Base-by-base conservation (phyloP, 1,140 invertebrate species). In the Drosophila bocqueti region DNA sequence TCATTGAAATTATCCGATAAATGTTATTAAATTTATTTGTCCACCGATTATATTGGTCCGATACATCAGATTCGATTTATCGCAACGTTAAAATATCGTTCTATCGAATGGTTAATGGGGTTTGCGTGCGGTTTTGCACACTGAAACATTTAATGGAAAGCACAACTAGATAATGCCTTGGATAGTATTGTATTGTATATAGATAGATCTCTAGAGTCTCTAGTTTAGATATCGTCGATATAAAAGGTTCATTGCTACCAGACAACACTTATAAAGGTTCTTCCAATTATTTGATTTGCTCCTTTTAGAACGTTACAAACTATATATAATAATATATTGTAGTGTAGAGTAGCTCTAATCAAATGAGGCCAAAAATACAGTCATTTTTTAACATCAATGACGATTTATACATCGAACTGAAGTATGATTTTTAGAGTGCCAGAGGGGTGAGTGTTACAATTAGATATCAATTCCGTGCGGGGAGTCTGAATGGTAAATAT, bases 361-460 rank as follows among this genome's bases (percentile, higher is more conserved):
- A 29, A 73, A 60, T 15, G 42, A 38, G 67, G 67, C 67, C 40
- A 24, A 24, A 76, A 79, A 55, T 21, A 13, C 66, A 65, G 54
- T 67, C 84, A 83, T 87, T 89, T 87, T 87, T 83, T 87, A 83
- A 81, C 67, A 83, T 87, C 83, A 86, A 87, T 80, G 83, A 87
- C 79, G 76, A 87, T 83, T 77, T 69, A 76, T 69, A 76, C 69
- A 76, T 52, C 61, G 36, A 78, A 54, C 60, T 26, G 26, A 46
- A 60, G 15, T 40, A 11, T 38, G 52, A 46, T 13, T 43, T 16
- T 4, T 40, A 43, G 38, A 43, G 38, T 31, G 38, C 38, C 29
- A 45, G 26, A 36, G 50, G 18, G 9, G 10, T n/a, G 45, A 10
- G 45, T 36, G 50, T 79, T 79, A 68, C 54, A 65, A 64, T 50